phyloP scores from a whole-genome alignment of 2,888 invertebrate genomes.

The Spisula solida region DNA sequence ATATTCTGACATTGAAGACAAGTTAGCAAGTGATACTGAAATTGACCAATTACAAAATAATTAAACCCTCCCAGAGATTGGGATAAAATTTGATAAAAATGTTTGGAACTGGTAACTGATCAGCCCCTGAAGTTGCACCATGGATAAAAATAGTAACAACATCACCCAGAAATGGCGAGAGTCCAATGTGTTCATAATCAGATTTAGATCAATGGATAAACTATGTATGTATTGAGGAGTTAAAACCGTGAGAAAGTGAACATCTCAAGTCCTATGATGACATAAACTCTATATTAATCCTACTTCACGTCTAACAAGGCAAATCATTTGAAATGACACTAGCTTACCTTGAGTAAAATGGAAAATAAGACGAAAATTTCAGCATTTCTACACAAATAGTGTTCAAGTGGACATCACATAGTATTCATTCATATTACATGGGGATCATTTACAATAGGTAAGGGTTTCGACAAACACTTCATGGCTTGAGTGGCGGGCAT shows the following conservation, averaged over 20 bases:
- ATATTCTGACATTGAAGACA: not conserved
- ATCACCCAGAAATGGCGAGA: conserved; percentile 30
- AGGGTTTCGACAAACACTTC: conserved; percentile 57
- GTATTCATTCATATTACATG: conserved; percentile 10
- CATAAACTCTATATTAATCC: conserved; percentile 71
- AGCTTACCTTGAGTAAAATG: conserved; percentile 24
- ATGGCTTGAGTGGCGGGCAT: conserved; percentile 28
- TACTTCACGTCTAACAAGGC: conserved; percentile 59
- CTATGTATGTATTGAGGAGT: conserved; percentile 41
- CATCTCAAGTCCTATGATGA: conserved; percentile 55
- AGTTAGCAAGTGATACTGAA: not conserved
- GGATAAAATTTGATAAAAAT: not conserved
- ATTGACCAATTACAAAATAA: conserved; percentile 12
- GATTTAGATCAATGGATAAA: conserved; percentile 38
- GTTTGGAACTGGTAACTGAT: conserved; percentile 17
- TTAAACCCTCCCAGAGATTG: not conserved
- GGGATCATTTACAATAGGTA: conserved; percentile 56
- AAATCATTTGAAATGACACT: conserved; percentile 57
- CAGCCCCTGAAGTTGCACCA: conserved; percentile 44
- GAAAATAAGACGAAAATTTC: conserved; percentile 27
- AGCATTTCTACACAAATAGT: conserved; percentile 46
- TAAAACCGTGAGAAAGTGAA: conserved; percentile 69
- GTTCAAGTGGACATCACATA: conserved; percentile 48
- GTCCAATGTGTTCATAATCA: conserved; percentile 34
- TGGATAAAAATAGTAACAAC: conserved; percentile 47